Conservation (phyloP, 2,113 vertebrate species). For the Australoheros scitulus region DNA sequence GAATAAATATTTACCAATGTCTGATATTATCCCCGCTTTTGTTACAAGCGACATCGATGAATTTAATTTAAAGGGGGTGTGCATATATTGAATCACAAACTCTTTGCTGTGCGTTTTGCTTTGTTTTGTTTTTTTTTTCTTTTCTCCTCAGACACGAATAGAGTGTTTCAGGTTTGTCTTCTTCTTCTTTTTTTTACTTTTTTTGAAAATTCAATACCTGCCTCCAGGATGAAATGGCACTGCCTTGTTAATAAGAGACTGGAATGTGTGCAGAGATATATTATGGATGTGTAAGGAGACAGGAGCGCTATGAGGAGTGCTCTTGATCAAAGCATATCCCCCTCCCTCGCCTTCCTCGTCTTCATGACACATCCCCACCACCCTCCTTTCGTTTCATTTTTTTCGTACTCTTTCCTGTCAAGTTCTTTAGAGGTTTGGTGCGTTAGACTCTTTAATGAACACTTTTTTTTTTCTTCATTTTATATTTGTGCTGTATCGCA, state of each 20-base stretch:
- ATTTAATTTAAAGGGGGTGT: slow-evolving; percentile 55
- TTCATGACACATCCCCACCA: slow-evolving; percentile 25
- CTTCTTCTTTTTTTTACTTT: background rate
- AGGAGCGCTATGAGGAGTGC: slow-evolving; percentile 45
- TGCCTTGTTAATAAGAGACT: slow-evolving; percentile 56
- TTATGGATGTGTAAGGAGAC: slow-evolving; percentile 70
- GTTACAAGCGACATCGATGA: slow-evolving; percentile 49
- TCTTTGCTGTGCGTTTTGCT: slow-evolving; percentile 11
- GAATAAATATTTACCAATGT: slow-evolving; percentile 58
- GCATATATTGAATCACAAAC: slow-evolving; percentile 39
- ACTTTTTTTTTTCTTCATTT: background rate
- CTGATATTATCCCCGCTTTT: slow-evolving; percentile 66
- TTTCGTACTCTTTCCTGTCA: slow-evolving; percentile 47
- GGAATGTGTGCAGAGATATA: slow-evolving; percentile 56
- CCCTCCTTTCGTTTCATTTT: slow-evolving; percentile 35
- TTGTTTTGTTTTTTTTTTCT: background rate
- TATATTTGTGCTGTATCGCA: slow-evolving; percentile 26
- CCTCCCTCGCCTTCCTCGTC: background rate
- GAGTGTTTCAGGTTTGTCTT: slow-evolving; percentile 5
- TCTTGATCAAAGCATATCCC: slow-evolving; percentile 73
- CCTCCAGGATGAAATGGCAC: slow-evolving; percentile 28
- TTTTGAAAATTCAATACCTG: slow-evolving; percentile 13
- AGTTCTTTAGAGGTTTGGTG: slow-evolving; percentile 65
- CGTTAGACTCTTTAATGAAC: slow-evolving; percentile 51
- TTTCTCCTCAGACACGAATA: slow-evolving; percentile 10